Conservation (phyloP, 2,888 invertebrate species). For the Sinohyriopsis cumingii region DNA sequence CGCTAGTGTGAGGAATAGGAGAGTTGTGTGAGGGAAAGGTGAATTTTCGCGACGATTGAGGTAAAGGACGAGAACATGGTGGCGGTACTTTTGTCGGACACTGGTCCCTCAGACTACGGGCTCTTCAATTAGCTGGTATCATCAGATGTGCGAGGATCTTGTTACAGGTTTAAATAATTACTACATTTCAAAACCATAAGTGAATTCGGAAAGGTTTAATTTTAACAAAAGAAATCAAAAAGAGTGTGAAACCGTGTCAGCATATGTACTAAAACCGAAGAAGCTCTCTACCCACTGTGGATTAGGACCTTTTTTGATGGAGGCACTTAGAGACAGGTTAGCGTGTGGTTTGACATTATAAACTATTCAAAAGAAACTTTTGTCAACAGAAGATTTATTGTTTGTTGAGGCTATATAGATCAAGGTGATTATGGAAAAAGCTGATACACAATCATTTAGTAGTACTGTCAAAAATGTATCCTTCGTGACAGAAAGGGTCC, state of each 20-base stretch:
- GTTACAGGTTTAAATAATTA: neutral
- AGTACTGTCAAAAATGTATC: too few relatives aligned
- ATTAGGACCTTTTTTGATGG: neutral
- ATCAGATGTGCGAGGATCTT: conserved; percentile 5
- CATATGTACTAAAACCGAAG: conserved; percentile 14
- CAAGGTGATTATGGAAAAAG: too few relatives aligned
- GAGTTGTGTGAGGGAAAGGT: conserved; percentile 12
- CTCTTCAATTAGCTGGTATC: conserved; percentile 8
- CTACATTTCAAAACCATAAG: conserved; percentile 12
- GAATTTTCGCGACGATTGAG: conserved; percentile 8
- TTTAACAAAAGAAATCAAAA: conserved; percentile 19
- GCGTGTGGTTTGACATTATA: too few relatives aligned
- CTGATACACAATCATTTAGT: too few relatives aligned
- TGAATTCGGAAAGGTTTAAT: conserved; percentile 21
- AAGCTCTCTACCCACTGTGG: neutral
- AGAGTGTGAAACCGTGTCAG: conserved; percentile 10
- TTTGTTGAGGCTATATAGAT: too few relatives aligned
- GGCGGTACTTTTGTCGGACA: conserved; percentile 11
- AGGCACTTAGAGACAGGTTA: neutral
- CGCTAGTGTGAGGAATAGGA: conserved; percentile 7
- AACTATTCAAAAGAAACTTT: too few relatives aligned
- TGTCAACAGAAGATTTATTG: too few relatives aligned
- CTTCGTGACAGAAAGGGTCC: too few relatives aligned
- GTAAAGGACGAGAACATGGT: conserved; percentile 12
- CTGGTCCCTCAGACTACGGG: conserved; percentile 8